Evolutionary conservation across 1,140 invertebrate genomes (phyloP).

Genomic region (Eriocheir sinensis): DNA sequence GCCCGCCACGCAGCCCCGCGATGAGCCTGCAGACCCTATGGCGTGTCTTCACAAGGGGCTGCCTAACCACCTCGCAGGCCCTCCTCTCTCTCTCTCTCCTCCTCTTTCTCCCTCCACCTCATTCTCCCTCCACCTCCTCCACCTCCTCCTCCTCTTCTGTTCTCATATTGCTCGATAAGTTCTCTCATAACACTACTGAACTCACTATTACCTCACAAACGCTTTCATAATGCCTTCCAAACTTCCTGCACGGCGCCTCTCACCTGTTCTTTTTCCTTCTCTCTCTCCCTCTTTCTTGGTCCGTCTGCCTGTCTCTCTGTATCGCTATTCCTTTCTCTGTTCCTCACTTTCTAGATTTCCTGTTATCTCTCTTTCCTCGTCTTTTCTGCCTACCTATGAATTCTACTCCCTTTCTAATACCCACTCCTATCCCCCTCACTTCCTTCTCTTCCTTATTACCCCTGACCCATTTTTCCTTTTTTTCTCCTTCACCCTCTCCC

Average conservation of each 20-base stretch:
- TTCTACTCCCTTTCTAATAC: no score
- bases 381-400: no score
- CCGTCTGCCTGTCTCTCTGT: no score
- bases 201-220: constrained; percentile 14
- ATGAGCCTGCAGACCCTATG: no score
- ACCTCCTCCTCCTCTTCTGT: not conserved
- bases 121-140: not conserved
- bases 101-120: not conserved
- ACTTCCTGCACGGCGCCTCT: not conserved
- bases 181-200: constrained; percentile 2
- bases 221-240: not conserved
- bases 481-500: not conserved
- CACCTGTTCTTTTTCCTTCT: not conserved
- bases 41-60: not conserved
- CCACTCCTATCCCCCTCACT: no score
- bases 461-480: no score
- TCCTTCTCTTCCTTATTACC: no score
- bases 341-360: no score
- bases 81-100: not conserved
- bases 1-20: not conserved
- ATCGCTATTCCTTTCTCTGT: no score
- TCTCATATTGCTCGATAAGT: not conserved
- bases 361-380: no score
- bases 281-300: not conserved
- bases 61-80: no score